phyloP scores from a whole-genome alignment of 2,113 vertebrate species.

The Perognathus longimembris region DNA sequence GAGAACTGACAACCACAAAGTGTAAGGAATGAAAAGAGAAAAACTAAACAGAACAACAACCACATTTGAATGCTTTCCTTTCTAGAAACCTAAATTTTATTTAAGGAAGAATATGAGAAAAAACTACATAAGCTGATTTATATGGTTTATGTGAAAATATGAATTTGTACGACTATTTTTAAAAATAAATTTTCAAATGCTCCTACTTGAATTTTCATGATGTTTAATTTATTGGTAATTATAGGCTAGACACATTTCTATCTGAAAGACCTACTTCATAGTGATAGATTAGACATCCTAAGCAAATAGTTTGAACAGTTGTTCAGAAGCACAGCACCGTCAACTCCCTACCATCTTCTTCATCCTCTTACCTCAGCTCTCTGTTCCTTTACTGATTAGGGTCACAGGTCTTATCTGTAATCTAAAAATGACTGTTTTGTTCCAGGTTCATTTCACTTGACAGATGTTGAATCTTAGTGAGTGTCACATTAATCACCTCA shows the following conservation, averaged over 20 bases:
- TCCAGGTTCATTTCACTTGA: not conserved
- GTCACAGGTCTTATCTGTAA: not conserved
- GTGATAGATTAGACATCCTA: not conserved
- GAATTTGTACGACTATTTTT: not conserved
- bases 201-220: not conserved
- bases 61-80: not conserved
- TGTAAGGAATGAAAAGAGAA: not conserved
- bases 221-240: not conserved
- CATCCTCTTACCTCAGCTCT: too few relatives aligned
- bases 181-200: not conserved
- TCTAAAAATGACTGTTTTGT: not conserved
- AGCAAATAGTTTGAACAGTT: not conserved
- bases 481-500: not conserved
- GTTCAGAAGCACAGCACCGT: not conserved
- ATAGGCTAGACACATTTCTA: not conserved
- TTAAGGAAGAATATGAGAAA: not conserved
- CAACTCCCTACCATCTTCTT: not conserved
- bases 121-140: not conserved
- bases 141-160: conserved; percentile 6
- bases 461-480: not conserved
- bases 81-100: conserved; percentile 16
- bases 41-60: not conserved
- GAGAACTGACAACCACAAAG: not conserved
- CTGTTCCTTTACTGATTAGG: not conserved
- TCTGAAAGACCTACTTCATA: not conserved